Base-by-base conservation (phyloP, 1,140 invertebrate genomes). In the Globodera ellingtonae region DNA sequence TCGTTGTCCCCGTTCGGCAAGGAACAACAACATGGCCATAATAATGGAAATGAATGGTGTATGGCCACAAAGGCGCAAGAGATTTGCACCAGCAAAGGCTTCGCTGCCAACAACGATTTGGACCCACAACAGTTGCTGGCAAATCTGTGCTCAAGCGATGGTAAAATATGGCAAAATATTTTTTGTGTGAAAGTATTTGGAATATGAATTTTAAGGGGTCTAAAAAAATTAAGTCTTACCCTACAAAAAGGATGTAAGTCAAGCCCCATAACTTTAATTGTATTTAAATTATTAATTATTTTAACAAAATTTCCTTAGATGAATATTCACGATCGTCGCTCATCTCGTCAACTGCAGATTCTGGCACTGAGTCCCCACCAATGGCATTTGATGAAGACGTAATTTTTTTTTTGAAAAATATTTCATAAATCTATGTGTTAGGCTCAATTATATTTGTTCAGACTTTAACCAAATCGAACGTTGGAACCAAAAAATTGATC, bases 111-210 rank as follows among this genome's bases (percentile, higher is more conserved):
- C 21, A 24, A 77, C 18, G 75, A 77, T 35, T 47, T 69, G 62
- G 75, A 69, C 65, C 62, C 75, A 8, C 75, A 77, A 69, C 44
- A 65, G 35, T 69, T 77, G 21, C 18, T 77, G 3, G 75, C 50
- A 15, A 77, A 77, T 77, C 47, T 77, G 56, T 77, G 75, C 69
- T 65, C 59, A 50, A 77, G 75, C 65, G 75, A 77, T 69, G 75
- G 75, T 77, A 77, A 76, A 4, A 24, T 18, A 15, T 74, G 13
- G 13, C 48, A 15, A 3, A 24, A 13, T 18, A 71, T 21, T 48
- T 71, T 24, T n/a, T 47, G 35, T 35, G 35, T 35, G 35, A 35
- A 35, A 35, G 35, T 35, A 72, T 35, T 35, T n/a, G n/a, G n/a
- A n/a, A n/a, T n/a, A n/a, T n/a, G n/a, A n/a, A n/a, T n/a, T n/a